Conservation (phyloP, 2,888 invertebrate genomes). For the Ceriagrion tenellum region DNA sequence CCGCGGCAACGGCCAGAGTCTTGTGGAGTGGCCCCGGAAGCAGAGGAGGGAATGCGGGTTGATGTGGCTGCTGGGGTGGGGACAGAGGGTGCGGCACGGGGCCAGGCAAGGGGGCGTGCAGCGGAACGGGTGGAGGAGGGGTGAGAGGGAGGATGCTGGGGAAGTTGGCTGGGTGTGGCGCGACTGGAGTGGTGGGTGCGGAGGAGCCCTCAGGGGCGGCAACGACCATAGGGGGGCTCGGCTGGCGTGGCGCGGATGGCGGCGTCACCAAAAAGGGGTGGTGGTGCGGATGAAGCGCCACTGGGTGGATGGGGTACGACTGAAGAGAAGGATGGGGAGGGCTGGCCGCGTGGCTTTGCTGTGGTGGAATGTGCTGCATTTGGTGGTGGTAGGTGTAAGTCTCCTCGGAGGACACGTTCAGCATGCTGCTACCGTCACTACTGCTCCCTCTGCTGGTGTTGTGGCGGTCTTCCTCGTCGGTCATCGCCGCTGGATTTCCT, state of each 20-base stretch:
- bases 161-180: neutral
- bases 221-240: neutral
- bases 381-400: neutral
- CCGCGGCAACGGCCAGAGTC: conserved; percentile 48
- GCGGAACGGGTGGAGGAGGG: conserved; percentile 31
- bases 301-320: conserved; percentile 43
- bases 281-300: conserved; percentile 35
- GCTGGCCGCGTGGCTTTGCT: neutral
- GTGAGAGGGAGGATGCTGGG: conserved; percentile 48
- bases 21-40: conserved; percentile 46
- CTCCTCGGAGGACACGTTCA: neutral
- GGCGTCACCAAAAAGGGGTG: neutral
- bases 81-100: neutral
- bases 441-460: conserved; percentile 46
- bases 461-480: conserved; percentile 21
- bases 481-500: neutral
- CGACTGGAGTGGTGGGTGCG: neutral
- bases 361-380: neutral
- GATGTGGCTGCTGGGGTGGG: neutral
- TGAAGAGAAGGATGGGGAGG: neutral
- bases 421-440: neutral
- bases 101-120: neutral
- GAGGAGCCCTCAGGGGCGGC: neutral
- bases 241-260: neutral
- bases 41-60: neutral